Evolutionary conservation across 1,140 invertebrate species (phyloP), one percentile per base, ranked within the genome.

Genomic region (Platyscapa corneri): DNA sequence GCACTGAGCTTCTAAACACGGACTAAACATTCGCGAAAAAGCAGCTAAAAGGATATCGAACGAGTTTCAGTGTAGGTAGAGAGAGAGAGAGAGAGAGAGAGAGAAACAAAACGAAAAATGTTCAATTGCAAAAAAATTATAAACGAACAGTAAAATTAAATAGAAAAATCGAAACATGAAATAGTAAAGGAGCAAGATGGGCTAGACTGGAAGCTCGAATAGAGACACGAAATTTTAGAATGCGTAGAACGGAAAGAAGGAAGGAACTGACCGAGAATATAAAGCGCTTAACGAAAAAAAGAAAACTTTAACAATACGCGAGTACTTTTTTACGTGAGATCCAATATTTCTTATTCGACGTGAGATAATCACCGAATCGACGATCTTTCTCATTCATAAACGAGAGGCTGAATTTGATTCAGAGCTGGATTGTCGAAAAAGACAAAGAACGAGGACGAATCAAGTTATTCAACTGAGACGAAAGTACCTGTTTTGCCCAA

Each of bases 71-170:
- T 42, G 5, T n/a, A 78, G 14, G 8, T 23, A 42, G 20, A 27
- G 20, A 30, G 8, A n/a, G 30, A 20, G 30, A 42, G 20, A 14
- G n/a, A 42, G 34, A 39, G 32, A 82, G 27, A 74, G 49, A 39
- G 30, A 64, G 27, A 27, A 74, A 82, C 42, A 30, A 74, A n/a
- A 67, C 39, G 78, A 46, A 34, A 72, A 53, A 60, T 20, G n/a
- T 37, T 37, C 64, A 37, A 84, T 79, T 84, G 53, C 42, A 80
- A 74, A 84, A 46, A 83, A 84, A 78, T 84, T 1, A 18, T 49
- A 67, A 67, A 34, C 30, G 65, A 49, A 39, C 60, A 23, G 7
- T 65, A 72, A 53, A 77, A 77, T 77, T 78, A 84, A 74, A 78
- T 39, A 34, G 37, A 83, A 64, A 37, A n/a, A 67, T 30, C 27